phyloP scores from a whole-genome alignment of 2,797 vertebrate species.

The Chaunax sp. region DNA sequence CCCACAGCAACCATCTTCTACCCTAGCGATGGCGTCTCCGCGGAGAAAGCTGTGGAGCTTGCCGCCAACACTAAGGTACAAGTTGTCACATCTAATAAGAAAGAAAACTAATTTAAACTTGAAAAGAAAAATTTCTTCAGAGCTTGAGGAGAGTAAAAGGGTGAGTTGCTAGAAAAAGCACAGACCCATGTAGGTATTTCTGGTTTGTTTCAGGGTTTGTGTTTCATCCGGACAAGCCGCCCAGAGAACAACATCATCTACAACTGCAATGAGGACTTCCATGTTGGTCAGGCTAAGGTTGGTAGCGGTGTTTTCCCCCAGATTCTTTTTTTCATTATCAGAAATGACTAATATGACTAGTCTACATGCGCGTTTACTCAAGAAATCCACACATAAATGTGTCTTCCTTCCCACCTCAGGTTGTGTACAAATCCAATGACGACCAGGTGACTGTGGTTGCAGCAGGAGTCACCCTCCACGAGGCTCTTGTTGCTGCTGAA shows the following conservation, averaged over 20 bases:
- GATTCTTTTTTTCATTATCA: background rate
- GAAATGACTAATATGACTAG: background rate
- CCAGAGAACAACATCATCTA: constrained; percentile 93
- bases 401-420: constrained; percentile 72
- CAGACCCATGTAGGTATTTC: background rate
- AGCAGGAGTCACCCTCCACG: constrained; percentile 93
- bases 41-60: constrained; percentile 95
- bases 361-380: background rate
- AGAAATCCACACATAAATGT: background rate
- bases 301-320: background rate
- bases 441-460: constrained; percentile 94
- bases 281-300: constrained; percentile 94
- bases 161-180: background rate
- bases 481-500: constrained; percentile 91
- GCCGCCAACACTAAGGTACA: constrained; percentile 95
- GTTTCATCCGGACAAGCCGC: constrained; percentile 95
- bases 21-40: constrained; percentile 92
- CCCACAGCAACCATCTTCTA: constrained; percentile 93
- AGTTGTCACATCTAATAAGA: background rate
- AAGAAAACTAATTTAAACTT: background rate
- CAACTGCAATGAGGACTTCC: constrained; percentile 92
- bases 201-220: constrained; percentile 87
- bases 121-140: background rate
- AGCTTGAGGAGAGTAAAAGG: background rate
- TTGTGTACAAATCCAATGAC: constrained; percentile 91